These are phyloP conservation scores for Adelognathus sp. DNA, from an alignment of 2,888 invertebrate species.

Conservation along the genomic window DNA sequence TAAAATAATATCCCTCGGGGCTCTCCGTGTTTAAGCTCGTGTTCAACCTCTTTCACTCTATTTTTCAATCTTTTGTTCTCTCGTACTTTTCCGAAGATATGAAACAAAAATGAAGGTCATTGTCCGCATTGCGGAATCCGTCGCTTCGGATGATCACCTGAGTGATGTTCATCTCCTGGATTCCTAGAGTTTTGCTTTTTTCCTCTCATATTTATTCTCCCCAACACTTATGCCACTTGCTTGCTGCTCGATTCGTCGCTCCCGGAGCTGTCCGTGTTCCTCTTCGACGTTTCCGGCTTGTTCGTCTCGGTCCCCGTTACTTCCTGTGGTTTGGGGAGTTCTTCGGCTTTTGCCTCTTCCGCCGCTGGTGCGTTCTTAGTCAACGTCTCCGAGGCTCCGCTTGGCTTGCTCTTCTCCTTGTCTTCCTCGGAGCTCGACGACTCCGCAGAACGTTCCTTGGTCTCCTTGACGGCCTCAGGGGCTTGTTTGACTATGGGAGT, in stretches of 20 bases:
- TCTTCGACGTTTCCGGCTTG: slow-evolving; percentile 42
- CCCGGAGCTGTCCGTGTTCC: slow-evolving; percentile 57
- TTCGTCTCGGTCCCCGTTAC: slow-evolving; percentile 69
- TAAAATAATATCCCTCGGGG: slow-evolving; percentile 26
- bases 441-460: slow-evolving; percentile 38
- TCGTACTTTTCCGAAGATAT: slow-evolving; percentile 62
- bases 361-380: slow-evolving; percentile 43
- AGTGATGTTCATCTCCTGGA: background rate
- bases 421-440: slow-evolving; percentile 31
- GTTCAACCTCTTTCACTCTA: slow-evolving; percentile 60
- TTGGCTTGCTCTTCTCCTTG: slow-evolving; percentile 19
- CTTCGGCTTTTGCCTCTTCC: slow-evolving; percentile 79
- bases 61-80: slow-evolving; percentile 65
- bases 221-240: slow-evolving; percentile 32
- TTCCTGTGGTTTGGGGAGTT: slow-evolving; percentile 73
- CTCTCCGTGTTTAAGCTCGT: slow-evolving; percentile 48
- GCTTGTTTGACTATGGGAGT: slow-evolving; percentile 12
- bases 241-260: slow-evolving; percentile 49
- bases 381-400: background rate
- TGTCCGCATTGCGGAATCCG: slow-evolving; percentile 3
- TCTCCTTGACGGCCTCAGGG: slow-evolving; percentile 42
- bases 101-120: slow-evolving; percentile 41
- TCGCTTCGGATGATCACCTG: background rate
- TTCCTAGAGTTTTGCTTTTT: background rate
- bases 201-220: background rate